These are phyloP conservation scores for Heteromormyrus szaboi DNA, from an alignment of 2,797 vertebrate genomes.

Conservation along the genomic window DNA sequence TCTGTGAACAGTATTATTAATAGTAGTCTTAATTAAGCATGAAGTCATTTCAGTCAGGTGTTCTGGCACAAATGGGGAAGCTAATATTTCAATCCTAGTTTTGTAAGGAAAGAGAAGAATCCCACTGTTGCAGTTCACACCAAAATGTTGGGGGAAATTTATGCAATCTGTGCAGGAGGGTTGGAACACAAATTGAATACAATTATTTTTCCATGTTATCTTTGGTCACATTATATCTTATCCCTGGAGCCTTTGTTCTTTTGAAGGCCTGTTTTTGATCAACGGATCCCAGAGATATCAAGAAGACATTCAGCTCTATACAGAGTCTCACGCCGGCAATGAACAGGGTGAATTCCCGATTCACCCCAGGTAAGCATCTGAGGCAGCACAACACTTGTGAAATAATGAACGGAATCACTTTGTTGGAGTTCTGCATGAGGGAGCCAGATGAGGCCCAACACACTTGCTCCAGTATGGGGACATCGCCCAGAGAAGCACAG, in stretches of 20 bases:
- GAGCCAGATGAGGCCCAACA: neutral
- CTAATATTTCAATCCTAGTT: neutral
- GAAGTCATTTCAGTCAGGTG: neutral
- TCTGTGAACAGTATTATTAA: neutral
- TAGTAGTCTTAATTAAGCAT: neutral
- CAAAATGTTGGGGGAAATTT: neutral
- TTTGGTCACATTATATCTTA: neutral
- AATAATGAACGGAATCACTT: constrained; percentile 14
- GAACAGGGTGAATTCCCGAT: neutral
- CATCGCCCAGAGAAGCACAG: too few relatives aligned
- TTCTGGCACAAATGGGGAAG: neutral
- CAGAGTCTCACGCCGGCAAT: neutral
- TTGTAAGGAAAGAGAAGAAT: neutral
- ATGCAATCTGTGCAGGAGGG: neutral
- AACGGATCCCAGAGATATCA: neutral
- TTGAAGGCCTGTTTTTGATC: neutral
- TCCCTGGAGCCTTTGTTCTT: neutral
- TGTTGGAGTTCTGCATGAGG: neutral
- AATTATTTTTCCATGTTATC: neutral
- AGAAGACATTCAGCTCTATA: neutral
- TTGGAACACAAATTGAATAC: neutral
- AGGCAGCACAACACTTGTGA: neutral
- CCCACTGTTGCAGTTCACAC: neutral
- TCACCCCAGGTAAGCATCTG: neutral
- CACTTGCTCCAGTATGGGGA: neutral